Base-by-base conservation (phyloP, 92 coral and sea anemone species). In the Paragorgia papillata region DNA sequence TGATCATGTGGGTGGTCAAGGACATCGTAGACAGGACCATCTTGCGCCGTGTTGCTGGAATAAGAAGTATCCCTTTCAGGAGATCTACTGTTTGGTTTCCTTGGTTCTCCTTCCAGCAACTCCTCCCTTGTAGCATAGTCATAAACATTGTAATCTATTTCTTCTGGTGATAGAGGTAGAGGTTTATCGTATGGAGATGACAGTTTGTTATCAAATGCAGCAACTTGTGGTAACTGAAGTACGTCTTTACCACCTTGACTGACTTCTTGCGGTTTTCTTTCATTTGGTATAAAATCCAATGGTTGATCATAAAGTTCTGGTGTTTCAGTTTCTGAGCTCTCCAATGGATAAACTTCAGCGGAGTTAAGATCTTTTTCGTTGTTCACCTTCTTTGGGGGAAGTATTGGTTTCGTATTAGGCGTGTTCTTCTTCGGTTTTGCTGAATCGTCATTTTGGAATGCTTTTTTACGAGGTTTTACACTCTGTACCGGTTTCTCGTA, bases 121-220 rank as follows among this genome's bases (percentile, higher is more conserved):
- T 67, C 74, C 10, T 67, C 74, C 18, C 74, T 43, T 14, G 74
- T 44, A 1, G 74, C 74, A 67, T 67, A 67, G 20, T 67, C 74
- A 18, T 67, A 67, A 14, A 67, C 28, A 9, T 33, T 57, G 0
- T 57, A 48, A 7, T 14, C 1, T 4, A 20, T 21, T 0, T 46
- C 53, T 46, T 46, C 53, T n/a, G 57, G 74, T 12, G 74, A 43
- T 10, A 25, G 21, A 19, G 74, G 74, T 20, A 67, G 31, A 2
- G 74, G 74, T 44, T 44, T 67, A 0, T 43, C 57, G 57, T 67
- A 67, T 21, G 22, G 49, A 43, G 74, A 43, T 22, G 15, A 55
- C 18, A 37, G 12, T 37, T 53, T 64, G 57, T 25, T 2, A 12
- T 34, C 31, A 34, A 33, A 22, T 14, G 73, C 22, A n/a, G n/a